Base-by-base conservation (phyloP, 1,140 invertebrate genomes). In the Cydia strobilella region DNA sequence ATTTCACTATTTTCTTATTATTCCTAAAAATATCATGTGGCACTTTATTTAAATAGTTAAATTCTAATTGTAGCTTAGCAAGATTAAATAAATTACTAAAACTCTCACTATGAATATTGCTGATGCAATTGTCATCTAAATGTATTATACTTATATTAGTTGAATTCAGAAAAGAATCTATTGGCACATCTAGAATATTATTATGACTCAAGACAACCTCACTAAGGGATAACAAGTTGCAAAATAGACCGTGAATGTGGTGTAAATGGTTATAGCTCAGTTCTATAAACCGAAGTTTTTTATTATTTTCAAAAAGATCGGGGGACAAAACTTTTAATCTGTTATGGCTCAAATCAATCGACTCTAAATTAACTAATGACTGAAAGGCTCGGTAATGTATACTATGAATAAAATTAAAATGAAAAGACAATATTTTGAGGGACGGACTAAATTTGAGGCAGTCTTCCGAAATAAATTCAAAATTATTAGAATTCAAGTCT, bases 211-310 rank as follows among this genome's bases (percentile, higher is more conserved):
- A 92, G 84, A 97, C 96, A n/a, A 98, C 90, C 88, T 96, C 95
- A 31, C 94, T 94, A 2, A 98, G 90, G 79, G 96, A 96, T 0
- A 96, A 95, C 72, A 98, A 90, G 83, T 96, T 95, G 35, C 95
- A 94, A 84, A 98, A 97, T 7, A 98, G 94, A 0, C 96, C 96
- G 42, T 95, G 94, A 15, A 98, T 96, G 74, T 96, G 96, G 87
- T 98, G 97, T 27, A 98, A 94, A 86, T 98, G 97, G 91, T 98
- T 98, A 87, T 97, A 96, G 82, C 96, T 97, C 48, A 98, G 88
- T 87, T 98, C 97, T 76, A 98, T 95, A 0, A 96, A 96, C 73
- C 96, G 94, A 73, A 98, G 89, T 54, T 95, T 94, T 79, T 95
- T 95, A 86, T 98, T 97, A 63, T 94, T 91, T 80, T 95, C 94